Conservation (phyloP, 2,113 vertebrate genomes). For the Mesembrinibis cayennensis region DNA sequence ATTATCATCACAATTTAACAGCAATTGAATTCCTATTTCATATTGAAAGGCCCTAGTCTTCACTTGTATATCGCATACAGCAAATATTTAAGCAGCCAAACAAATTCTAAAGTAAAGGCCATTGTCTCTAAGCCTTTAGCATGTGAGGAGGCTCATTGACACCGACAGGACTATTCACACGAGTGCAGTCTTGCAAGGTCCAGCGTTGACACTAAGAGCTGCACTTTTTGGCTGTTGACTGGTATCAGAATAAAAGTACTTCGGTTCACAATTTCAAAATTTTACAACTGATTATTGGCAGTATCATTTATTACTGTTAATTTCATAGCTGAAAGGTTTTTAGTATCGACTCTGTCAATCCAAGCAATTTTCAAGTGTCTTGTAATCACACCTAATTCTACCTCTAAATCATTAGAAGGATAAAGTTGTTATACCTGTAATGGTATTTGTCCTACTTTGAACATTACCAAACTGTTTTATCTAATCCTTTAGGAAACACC, state of each 20-base stretch:
- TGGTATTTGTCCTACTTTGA: constrained; percentile 67
- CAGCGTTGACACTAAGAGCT: background rate
- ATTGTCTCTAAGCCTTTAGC: background rate
- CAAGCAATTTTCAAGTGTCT: constrained; percentile 27
- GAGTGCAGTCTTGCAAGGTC: background rate
- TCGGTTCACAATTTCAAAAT: background rate
- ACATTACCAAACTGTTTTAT: constrained; percentile 69
- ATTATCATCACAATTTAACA: background rate
- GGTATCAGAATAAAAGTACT: background rate
- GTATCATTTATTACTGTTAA: background rate
- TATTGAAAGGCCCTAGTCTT: background rate
- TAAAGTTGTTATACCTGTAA: constrained; percentile 46
- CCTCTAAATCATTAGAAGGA: constrained; percentile 18
- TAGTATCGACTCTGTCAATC: background rate
- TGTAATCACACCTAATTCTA: constrained; percentile 41
- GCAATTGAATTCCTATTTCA: background rate
- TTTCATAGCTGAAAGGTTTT: background rate
- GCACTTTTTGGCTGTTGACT: background rate
- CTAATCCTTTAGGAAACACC: constrained; percentile 71
- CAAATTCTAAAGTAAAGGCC: background rate
- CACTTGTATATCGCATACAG: background rate
- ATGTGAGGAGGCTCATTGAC: background rate
- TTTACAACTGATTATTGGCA: background rate
- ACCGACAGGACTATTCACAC: background rate
- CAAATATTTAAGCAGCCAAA: background rate